Evolutionary conservation across 2,888 invertebrate genomes (phyloP).

Genomic region (Gortyna flavago): DNA sequence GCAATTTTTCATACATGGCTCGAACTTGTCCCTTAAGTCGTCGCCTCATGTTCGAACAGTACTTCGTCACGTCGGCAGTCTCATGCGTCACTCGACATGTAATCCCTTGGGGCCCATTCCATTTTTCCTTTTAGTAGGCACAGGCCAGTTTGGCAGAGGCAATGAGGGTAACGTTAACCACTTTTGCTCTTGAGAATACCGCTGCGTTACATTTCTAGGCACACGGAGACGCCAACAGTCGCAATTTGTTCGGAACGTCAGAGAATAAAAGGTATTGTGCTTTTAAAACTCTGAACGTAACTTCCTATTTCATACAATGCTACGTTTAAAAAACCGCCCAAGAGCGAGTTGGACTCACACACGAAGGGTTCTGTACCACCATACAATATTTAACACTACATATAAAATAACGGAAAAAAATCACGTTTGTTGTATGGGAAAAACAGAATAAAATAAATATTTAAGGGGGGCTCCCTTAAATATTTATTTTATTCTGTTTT

Average conservation of each 20-base stretch:
- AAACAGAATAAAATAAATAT: too few relatives aligned
- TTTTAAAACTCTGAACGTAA: constrained; percentile 4
- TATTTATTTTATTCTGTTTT: too few relatives aligned
- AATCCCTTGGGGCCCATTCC: constrained; percentile 1
- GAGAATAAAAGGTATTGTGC: constrained; percentile 38
- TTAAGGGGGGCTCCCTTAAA: too few relatives aligned
- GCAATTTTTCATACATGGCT: background rate
- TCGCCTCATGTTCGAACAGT: background rate
- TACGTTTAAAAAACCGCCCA: too few relatives aligned
- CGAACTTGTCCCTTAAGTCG: background rate
- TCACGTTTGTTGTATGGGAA: too few relatives aligned
- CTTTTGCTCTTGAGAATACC: background rate
- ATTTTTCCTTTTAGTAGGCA: background rate
- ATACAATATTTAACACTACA: too few relatives aligned
- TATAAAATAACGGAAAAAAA: too few relatives aligned
- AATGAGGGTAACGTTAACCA: constrained; percentile 6
- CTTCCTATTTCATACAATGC: constrained; percentile 28
- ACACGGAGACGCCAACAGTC: background rate
- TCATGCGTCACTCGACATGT: background rate
- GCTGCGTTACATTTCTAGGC: background rate
- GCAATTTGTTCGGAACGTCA: constrained; percentile 20
- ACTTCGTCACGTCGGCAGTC: too few relatives aligned
- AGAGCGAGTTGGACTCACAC: too few relatives aligned
- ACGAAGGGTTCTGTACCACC: too few relatives aligned
- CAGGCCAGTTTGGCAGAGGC: background rate